Evolutionary conservation across 2,113 vertebrate genomes (phyloP), one percentile per base, ranked within the genome.

Genomic region (Indicator maculatus): DNA sequence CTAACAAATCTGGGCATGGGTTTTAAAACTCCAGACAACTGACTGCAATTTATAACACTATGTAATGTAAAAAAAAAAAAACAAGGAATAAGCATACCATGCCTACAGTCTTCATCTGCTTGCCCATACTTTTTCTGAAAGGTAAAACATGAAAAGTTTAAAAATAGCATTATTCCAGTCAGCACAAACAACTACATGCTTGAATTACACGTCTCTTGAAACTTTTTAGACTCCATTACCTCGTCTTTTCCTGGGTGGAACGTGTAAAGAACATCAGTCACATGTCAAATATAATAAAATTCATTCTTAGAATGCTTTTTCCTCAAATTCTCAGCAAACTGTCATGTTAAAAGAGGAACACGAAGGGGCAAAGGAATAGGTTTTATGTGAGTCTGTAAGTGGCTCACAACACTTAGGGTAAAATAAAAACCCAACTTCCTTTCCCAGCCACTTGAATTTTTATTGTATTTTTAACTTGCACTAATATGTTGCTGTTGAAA

Each of bases 61-160:
- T 10, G 61, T 63, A 96, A 93, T 71, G 27, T 23, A 50, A 50
- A 50, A 50, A 93, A 89, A 96, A 91, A 63, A 91, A 94, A 92
- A 59, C 92, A 93, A 93, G 76, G 93, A 96, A 95, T 52, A n/a
- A 96, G 88, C 99, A 98, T 98, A 99, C 99, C 99, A 97, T 99
- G 98, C 97, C 98, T 99, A 98, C 99, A 99, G 97, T 99, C 99
- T 98, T 99, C 99, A 98, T 99, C 99, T 96, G 99, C 99, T 98
- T 99, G 99, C 96, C 99, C 99, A 97, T 99, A 99, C 96, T 99
- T 99, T 98, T 99, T 99, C 99, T 99, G 98, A 95, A 97, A 97
- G 93, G 97, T 88, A 93, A 96, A 97, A 95, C 88, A 96, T 55
- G 89, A 93, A 41, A 92, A 92, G 69, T 93, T 97, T 96, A 96